Percentiles rank a stretch among this genome's conserved stretches.
These are phyloP conservation scores for Brevimyrus niger DNA, from an alignment of 2,113 vertebrate genomes.

Conservation along the genomic window DNA sequence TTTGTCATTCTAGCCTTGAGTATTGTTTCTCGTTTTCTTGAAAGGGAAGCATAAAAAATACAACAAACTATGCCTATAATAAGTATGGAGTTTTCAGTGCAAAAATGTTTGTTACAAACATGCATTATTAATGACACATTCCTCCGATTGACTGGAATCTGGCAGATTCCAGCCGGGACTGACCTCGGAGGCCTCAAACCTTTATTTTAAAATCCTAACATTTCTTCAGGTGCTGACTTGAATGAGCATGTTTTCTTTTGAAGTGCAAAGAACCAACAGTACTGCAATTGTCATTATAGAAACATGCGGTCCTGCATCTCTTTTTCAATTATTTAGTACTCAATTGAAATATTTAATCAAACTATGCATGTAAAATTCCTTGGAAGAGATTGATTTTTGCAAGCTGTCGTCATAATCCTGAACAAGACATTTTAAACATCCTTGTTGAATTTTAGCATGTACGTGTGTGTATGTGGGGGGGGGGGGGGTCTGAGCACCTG, in stretches of 20 bases:
- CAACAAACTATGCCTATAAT: constrained; percentile 13
- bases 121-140: neutral
- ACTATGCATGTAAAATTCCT: neutral
- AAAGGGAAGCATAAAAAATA: constrained; percentile 1
- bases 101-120: neutral
- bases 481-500: neutral
- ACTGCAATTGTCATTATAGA: neutral
- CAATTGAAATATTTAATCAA: neutral
- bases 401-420: neutral
- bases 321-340: neutral
- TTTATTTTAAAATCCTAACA: neutral
- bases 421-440: neutral
- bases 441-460: neutral
- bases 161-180: neutral
- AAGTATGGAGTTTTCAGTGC: neutral
- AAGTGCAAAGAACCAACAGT: neutral
- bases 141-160: neutral
- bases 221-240: neutral
- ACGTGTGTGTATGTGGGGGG: neutral
- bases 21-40: constrained; percentile 24
- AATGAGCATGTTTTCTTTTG: neutral
- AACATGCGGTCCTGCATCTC: neutral
- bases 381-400: neutral
- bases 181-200: neutral
- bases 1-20: constrained; percentile 36